These are phyloP conservation scores for Eudemis profundana DNA, from an alignment of 2,888 invertebrate genomes.

Conservation along the genomic window DNA sequence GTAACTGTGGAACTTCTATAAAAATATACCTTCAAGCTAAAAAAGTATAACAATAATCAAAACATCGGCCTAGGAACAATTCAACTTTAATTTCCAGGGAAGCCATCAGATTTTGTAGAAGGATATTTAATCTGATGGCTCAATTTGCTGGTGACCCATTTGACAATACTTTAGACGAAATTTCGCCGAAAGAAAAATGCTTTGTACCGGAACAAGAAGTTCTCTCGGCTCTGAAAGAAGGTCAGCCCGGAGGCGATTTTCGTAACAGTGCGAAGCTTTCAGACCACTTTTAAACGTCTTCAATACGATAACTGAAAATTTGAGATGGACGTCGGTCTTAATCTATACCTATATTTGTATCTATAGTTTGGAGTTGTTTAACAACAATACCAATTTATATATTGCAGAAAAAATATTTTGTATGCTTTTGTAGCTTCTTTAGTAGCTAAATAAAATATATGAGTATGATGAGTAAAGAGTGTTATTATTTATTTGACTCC, in stretches of 20 bases:
- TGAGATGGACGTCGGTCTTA: slow-evolving; percentile 48
- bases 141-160: slow-evolving; percentile 46
- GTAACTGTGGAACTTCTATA: too few species aligned
- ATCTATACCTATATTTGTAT: too few species aligned
- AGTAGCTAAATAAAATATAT: too few species aligned
- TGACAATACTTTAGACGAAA: slow-evolving; percentile 49
- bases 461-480: too few species aligned
- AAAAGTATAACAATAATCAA: too few species aligned
- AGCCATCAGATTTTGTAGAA: slow-evolving; percentile 3
- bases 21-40: too few species aligned
- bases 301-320: slow-evolving; percentile 62
- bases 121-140: slow-evolving; percentile 34
- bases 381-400: neutral
- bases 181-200: slow-evolving; percentile 51
- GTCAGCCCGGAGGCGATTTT: slow-evolving; percentile 64
- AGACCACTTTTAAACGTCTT: slow-evolving; percentile 54
- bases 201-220: slow-evolving; percentile 56
- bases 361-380: slow-evolving; percentile 31
- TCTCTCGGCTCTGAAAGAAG: slow-evolving; percentile 59
- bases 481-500: too few species aligned
- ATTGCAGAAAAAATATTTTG: too few species aligned
- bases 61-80: too few species aligned
- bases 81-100: neutral
- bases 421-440: too few species aligned
- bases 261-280: slow-evolving; percentile 62